A percentile compares a stretch with the other conserved stretches of the same genome.
phyloP scores from a whole-genome alignment of 1,140 invertebrate species.

The Epicauta chinensis region DNA sequence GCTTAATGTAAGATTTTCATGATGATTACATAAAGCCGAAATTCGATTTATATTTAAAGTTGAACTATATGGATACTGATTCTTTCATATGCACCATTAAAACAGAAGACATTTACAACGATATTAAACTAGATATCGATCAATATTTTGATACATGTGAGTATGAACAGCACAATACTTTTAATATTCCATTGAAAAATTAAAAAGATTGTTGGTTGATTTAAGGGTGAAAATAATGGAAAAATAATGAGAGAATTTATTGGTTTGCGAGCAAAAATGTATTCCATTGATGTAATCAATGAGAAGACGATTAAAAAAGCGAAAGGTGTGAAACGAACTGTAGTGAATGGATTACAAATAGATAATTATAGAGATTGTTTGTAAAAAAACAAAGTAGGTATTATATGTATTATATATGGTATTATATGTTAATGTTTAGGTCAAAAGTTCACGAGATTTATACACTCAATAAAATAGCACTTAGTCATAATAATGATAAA shows the following conservation, averaged over 20 bases:
- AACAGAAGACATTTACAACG: slow-evolving; percentile 33
- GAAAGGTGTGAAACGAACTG: neutral
- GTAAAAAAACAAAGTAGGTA: neutral
- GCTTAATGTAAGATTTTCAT: slow-evolving; percentile 33
- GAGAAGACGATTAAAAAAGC: slow-evolving; percentile 10
- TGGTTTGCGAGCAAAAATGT: slow-evolving; percentile 1
- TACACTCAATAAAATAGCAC: too few relatives aligned
- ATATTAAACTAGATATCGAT: slow-evolving; percentile 24
- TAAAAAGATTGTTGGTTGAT: slow-evolving; percentile 1
- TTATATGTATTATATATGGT: too few relatives aligned
- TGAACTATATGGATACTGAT: too few relatives aligned
- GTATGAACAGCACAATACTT: neutral
- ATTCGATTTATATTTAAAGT: slow-evolving; percentile 24
- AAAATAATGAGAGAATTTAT: slow-evolving; percentile 5
- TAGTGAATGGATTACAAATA: neutral
- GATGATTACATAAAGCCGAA: slow-evolving; percentile 27
- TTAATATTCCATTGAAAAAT: neutral
- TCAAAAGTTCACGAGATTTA: too few relatives aligned
- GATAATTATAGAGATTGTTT: slow-evolving; percentile 6
- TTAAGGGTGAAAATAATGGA: slow-evolving; percentile 5
- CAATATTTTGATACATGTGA: slow-evolving; percentile 33
- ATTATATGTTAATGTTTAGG: too few relatives aligned
- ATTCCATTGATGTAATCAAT: neutral
- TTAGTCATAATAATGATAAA: too few relatives aligned
- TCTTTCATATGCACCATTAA: slow-evolving; percentile 39